phyloP scores from a whole-genome alignment of 2,113 vertebrate genomes.

The Strigops habroptila region DNA sequence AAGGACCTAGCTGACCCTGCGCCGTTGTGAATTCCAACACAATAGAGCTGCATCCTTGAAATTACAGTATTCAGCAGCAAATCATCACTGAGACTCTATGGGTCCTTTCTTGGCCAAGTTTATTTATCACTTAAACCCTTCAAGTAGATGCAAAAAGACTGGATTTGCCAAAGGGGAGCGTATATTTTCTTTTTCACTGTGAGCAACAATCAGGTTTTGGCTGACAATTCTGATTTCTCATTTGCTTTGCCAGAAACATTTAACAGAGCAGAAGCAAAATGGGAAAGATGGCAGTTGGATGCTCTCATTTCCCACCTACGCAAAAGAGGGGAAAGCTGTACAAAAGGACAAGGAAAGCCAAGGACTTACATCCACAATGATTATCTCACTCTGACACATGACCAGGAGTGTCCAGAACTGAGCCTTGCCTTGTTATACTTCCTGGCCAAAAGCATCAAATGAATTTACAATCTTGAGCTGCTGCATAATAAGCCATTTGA shows the following conservation, averaged over 20 bases:
- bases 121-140: not conserved
- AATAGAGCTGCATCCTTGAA: not conserved
- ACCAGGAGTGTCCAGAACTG: not conserved
- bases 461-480: fast-evolving
- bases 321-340: not conserved
- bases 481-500: not conserved
- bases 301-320: not conserved
- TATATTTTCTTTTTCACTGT: not conserved
- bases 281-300: not conserved
- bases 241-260: not conserved
- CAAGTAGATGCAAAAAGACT: not conserved
- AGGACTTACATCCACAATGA: not conserved
- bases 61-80: not conserved
- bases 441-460: not conserved
- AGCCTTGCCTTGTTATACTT: not conserved
- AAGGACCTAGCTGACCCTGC: not conserved
- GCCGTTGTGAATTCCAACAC: not conserved
- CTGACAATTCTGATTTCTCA: not conserved
- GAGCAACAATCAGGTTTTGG: not conserved
- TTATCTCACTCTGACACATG: not conserved
- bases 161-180: not conserved
- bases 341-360: not conserved
- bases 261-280: not conserved
- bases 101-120: not conserved
- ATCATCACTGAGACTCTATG: not conserved